phyloP scores from a whole-genome alignment of 2,888 invertebrate species.

The Itoplectis maculator region DNA sequence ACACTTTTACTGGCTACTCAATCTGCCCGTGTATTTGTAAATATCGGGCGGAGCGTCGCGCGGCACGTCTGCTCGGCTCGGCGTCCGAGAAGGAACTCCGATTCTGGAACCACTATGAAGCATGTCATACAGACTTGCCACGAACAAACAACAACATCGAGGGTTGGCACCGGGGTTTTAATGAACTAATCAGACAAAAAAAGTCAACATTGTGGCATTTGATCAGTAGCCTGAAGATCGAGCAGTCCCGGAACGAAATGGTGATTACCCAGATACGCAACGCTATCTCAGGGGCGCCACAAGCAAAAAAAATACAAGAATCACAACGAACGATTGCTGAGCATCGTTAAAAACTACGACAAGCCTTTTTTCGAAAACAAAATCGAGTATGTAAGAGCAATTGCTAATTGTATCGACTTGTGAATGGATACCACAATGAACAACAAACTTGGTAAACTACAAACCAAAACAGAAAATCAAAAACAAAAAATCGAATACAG shows the following conservation, averaged over 20 bases:
- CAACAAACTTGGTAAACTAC: constrained; percentile 4
- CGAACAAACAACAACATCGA: constrained; percentile 23
- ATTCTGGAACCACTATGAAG: constrained; percentile 1
- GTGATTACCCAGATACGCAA: constrained; percentile 11
- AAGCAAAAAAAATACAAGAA: constrained; percentile 16
- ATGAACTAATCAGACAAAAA: constrained; percentile 17
- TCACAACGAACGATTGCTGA: not conserved
- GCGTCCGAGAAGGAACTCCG: no score
- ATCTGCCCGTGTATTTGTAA: no score
- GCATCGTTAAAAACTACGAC: constrained; percentile 10
- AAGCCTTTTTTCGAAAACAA: constrained; percentile 6
- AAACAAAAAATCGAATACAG: no score
- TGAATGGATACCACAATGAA: constrained; percentile 3
- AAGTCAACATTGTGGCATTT: constrained; percentile 18
- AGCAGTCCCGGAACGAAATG: constrained; percentile 15
- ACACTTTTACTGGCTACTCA: no score
- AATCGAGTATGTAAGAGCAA: constrained; percentile 8
- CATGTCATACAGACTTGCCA: constrained; percentile 19
- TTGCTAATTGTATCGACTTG: constrained; percentile 2
- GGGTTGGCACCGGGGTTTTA: constrained; percentile 17
- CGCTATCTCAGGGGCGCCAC: constrained; percentile 3
- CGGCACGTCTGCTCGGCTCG: no score
- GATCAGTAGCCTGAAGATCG: constrained; percentile 12
- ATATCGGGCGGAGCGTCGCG: no score
- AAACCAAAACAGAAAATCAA: not conserved